These are phyloP conservation scores for Tetanocera ferruginea DNA, from an alignment of 2,888 invertebrate genomes.

Conservation along the genomic window DNA sequence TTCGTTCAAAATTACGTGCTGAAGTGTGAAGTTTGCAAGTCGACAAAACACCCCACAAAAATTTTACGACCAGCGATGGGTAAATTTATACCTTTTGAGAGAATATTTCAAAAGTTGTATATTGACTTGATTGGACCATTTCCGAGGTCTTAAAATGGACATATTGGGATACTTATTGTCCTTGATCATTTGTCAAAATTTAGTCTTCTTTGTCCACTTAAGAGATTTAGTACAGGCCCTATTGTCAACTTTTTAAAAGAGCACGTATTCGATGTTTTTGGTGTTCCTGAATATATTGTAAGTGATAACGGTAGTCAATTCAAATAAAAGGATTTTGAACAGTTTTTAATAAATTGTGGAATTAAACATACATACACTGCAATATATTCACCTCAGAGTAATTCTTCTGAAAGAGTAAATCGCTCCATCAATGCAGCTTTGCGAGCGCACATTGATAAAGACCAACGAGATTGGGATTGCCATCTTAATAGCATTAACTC, in stretches of 20 bases:
- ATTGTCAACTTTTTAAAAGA: background rate
- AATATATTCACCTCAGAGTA: conserved; percentile 37
- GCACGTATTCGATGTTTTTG: background rate
- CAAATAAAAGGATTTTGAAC: conserved; percentile 26
- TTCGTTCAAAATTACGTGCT: too few relatives aligned
- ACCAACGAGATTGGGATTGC: conserved; percentile 29
- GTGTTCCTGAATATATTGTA: background rate
- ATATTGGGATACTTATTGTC: background rate
- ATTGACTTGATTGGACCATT: background rate
- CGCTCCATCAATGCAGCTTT: conserved; percentile 3
- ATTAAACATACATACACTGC: conserved; percentile 27
- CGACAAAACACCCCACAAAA: background rate
- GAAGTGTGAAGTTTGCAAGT: too few relatives aligned
- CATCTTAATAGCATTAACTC: background rate
- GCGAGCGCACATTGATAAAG: conserved; percentile 19
- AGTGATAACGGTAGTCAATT: conserved; percentile 41
- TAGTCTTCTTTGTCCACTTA: background rate
- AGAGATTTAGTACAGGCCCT: background rate
- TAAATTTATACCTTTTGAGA: background rate
- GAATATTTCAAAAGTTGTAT: background rate
- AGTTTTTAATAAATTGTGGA: conserved; percentile 13
- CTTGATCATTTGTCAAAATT: background rate
- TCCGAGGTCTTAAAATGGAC: background rate
- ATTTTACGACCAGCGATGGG: background rate
- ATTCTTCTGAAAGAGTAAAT: conserved; percentile 32